A percentile compares a stretch with the other conserved stretches of the same genome.
These are phyloP conservation scores for Bos indicus DNA, from an alignment of 2,113 vertebrate species.

Conservation along the genomic window DNA sequence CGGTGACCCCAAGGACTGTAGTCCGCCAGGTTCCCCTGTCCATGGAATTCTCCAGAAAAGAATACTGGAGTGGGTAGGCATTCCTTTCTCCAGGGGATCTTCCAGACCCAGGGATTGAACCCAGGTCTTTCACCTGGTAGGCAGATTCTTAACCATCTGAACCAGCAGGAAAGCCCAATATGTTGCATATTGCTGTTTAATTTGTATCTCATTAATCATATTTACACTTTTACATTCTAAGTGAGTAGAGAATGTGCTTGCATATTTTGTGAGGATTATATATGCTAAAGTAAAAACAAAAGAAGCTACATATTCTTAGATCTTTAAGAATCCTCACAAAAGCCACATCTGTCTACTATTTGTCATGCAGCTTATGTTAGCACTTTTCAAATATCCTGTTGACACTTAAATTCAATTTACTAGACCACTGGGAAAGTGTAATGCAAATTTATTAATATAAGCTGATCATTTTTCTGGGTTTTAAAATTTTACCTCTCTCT, in stretches of 20 bases:
- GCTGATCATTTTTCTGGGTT: not conserved
- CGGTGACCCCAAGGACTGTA: not conserved
- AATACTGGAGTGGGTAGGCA: not conserved
- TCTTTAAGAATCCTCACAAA: not conserved
- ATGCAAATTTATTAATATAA: not conserved
- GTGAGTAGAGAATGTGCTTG: not conserved
- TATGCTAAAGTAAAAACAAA: not conserved
- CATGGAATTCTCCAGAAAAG: not conserved
- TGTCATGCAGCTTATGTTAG: not conserved
- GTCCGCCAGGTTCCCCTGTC: not conserved
- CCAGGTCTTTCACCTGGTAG: not conserved
- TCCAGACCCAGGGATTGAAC: not conserved
- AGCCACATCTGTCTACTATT: not conserved
- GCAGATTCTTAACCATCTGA: not conserved
- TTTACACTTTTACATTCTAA: not conserved
- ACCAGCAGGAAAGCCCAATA: not conserved
- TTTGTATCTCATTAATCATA: not conserved
- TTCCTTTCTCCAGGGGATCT: not conserved
- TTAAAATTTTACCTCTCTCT: not conserved
- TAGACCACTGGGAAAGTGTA: not conserved
- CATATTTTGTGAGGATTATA: not conserved
- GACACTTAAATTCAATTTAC: not conserved
- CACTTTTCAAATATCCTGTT: not conserved
- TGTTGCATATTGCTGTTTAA: not conserved
- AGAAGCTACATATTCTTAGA: not conserved